Evolutionary conservation across 2,797 vertebrate species (phyloP).

Genomic region (Meriones psammophilus): DNA sequence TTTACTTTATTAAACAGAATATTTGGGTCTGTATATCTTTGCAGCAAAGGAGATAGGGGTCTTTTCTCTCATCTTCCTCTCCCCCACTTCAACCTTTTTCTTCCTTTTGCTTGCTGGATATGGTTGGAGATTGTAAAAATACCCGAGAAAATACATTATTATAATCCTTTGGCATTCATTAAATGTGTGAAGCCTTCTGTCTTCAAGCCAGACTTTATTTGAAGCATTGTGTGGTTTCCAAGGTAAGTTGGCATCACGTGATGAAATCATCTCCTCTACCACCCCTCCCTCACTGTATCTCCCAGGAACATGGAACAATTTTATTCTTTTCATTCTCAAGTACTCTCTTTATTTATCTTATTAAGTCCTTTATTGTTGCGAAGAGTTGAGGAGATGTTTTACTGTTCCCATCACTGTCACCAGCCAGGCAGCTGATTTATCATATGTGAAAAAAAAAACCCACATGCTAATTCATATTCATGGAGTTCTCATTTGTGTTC

Average conservation of each 20-base stretch:
- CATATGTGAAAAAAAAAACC: conserved; percentile 33
- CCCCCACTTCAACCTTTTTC: fast-evolving
- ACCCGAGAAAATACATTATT: neutral
- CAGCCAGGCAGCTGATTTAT: conserved; percentile 74
- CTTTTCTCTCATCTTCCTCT: neutral
- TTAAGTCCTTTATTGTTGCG: conserved; percentile 69
- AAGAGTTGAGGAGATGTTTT: conserved; percentile 67
- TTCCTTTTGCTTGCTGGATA: neutral
- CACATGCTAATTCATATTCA: conserved; percentile 74
- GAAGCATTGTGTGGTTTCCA: neutral
- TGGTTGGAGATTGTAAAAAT: neutral
- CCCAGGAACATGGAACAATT: neutral
- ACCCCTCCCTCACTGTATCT: neutral
- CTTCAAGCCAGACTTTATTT: neutral
- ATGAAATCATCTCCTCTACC: neutral
- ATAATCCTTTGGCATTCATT: conserved; percentile 24
- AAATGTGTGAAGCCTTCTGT: conserved; percentile 8
- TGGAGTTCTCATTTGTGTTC: conserved; percentile 64
- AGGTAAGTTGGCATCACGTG: neutral
- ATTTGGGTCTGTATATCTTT: neutral
- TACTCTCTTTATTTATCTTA: conserved; percentile 63
- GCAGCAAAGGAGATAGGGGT: neutral
- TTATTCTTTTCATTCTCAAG: conserved; percentile 19
- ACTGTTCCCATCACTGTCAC: conserved; percentile 67
- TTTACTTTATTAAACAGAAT: conserved; percentile 26